Conservation (phyloP, 2,888 invertebrate genomes). For the Limnephilus marmoratus region DNA sequence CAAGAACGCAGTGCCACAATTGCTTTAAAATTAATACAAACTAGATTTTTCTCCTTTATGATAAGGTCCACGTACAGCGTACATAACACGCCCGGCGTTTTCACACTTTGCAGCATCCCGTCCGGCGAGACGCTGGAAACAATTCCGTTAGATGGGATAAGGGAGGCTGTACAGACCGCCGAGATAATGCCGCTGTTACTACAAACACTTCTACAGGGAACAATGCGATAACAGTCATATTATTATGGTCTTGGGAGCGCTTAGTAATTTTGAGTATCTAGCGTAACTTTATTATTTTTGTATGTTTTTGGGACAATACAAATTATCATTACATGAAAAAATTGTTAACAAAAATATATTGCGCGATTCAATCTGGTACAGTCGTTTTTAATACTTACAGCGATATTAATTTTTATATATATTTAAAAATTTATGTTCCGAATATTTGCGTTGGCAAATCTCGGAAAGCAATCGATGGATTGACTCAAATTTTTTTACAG, state of each 20-base stretch:
- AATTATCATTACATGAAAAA: too few species aligned
- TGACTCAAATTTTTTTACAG: too few species aligned
- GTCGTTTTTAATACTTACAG: too few species aligned
- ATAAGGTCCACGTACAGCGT: conserved; percentile 57
- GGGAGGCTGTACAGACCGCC: conserved; percentile 31
- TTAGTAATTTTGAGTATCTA: too few species aligned
- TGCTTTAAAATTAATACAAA: conserved; percentile 49
- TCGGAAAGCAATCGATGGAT: too few species aligned
- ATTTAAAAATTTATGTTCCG: too few species aligned
- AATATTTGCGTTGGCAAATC: too few species aligned
- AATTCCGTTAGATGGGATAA: conserved; percentile 58
- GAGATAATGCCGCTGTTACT: conserved; percentile 52
- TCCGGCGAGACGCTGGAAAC: conserved; percentile 49
- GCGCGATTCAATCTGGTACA: too few species aligned
- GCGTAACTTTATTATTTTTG: too few species aligned
- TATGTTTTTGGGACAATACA: too few species aligned
- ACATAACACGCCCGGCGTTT: conserved; percentile 57
- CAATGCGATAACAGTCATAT: conserved; percentile 62
- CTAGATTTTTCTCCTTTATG: conserved; percentile 63
- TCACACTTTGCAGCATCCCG: conserved; percentile 54
- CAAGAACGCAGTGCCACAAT: not conserved
- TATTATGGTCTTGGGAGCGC: conserved; percentile 27
- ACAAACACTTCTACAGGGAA: conserved; percentile 59
- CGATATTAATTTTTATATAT: too few species aligned
- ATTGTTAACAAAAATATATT: too few species aligned